Evolutionary conservation across 30 jellyfish, hydroid and myxozoan species (phyloP), one percentile per base, ranked within the genome.

Genomic region (Mastigias papua): DNA sequence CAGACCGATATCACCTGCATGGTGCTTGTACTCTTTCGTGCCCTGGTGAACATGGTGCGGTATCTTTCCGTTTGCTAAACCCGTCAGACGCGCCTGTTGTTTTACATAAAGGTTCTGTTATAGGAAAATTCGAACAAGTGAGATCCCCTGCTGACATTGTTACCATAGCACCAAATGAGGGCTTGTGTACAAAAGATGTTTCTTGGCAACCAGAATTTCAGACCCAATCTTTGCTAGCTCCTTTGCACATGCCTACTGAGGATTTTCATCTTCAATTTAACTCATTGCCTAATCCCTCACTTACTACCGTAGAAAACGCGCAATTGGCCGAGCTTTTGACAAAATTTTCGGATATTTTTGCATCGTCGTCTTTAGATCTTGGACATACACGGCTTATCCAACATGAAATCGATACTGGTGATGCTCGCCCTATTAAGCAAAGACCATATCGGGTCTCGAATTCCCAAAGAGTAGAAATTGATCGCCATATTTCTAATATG

Each of bases 371-470:
- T 31, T 30, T 61, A 7, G 90, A 79, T 28, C 57, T 60, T 22
- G 90, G 90, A 33, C 80, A 27, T 77, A 79, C 81, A 2, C 27
- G 27, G 20, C 17, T 79, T 4, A 23, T 79, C 17, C 80, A 79
- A 63, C 90, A 79, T 79, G 1, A 30, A 20, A 79, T 79, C 15
- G 69, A 79, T 10, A 79, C 89, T 26, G 89, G 89, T 1, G 66
- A 79, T 46, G 64, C 89, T 30, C 31, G 65, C 29, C 83, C 83
- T 9, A 81, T 81, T 48, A 81, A 69, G 75, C 91, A 81, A 35
- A 2, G 60, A 11, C 91, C 83, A 13, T 81, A 66, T 33, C 62
- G 91, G 23, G 91, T 35, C 4, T 81, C 82, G 27, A 58, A 46
- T 4, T 9, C 73, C 4, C 73, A 81, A 26, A 35, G 58, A 63